A percentile compares a stretch with the other conserved stretches of the same genome.
These are phyloP conservation scores for Neogobius melanostomus DNA, from an alignment of 2,113 vertebrate species.

Conservation along the genomic window DNA sequence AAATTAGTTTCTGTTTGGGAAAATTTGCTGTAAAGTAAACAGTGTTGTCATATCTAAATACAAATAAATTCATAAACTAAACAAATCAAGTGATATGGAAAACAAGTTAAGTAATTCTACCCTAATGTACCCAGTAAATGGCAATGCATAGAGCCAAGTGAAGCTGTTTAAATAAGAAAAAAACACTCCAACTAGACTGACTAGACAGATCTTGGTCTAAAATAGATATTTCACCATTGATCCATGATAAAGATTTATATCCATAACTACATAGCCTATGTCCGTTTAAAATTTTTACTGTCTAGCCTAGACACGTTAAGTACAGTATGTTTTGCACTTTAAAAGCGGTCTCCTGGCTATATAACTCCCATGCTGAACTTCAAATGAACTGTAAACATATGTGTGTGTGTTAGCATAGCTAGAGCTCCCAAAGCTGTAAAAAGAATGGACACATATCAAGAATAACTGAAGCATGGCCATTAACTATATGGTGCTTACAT, in stretches of 20 bases:
- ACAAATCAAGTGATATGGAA: neutral
- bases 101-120: no score
- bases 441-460: constrained; percentile 30
- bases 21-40: neutral
- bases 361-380: constrained; percentile 47
- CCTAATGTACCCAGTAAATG: no score
- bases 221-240: constrained; percentile 3
- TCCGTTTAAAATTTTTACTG: constrained; percentile 15
- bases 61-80: constrained; percentile 4
- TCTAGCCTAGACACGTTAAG: neutral
- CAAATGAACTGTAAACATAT: constrained; percentile 44
- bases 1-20: constrained; percentile 16
- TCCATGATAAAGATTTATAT: constrained; percentile 20
- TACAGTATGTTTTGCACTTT: constrained; percentile 3
- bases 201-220: no score
- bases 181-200: no score
- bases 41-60: no score
- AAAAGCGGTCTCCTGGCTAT: constrained; percentile 14
- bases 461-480: neutral
- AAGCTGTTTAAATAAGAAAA: no score
- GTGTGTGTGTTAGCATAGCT: constrained; percentile 35
- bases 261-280: constrained; percentile 16
- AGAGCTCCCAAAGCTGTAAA: constrained; percentile 39
- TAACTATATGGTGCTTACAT: constrained; percentile 11
- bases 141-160: no score